Evolutionary conservation across 2,797 vertebrate species (phyloP), one percentile per base, ranked within the genome.

Genomic region (Muscicapa comitata): DNA sequence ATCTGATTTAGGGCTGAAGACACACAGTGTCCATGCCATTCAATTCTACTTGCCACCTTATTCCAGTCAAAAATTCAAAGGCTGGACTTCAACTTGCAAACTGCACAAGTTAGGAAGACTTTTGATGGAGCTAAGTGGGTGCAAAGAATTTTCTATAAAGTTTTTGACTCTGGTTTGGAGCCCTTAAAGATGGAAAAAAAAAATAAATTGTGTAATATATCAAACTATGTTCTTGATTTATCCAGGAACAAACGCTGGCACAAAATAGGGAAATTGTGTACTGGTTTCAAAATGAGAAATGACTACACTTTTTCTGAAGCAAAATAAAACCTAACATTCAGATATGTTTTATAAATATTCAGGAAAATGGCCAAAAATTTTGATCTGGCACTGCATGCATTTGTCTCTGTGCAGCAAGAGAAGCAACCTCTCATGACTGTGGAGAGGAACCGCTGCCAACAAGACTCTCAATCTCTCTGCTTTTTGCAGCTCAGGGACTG

Each of bases 401-500:
- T 90, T 88, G 29, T 75, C 45, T 88, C 72, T 54, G 18, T 90
- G 42, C 72, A 88, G 86, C 65, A 91, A 25, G 12, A 72, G 76
- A 68, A 91, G 54, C 24, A 86, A 75, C 31, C 31, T 88, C 47
- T 48, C 45, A 29, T n/a, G 42, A 20, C 54, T 75, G 38, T 68
- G 48, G 65, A 76, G 55, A 55, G 73, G 54, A 77, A 58, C 10
- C 0, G 0, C 8, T 58, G 58, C 88, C 88, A 96, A 35, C 13
- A 90, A 86, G 70, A 20, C 17, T 75, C 50, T 84, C 31, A 25
- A 6, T 28, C 28, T 72, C 72, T 48, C 43, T 84, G 37, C 55
- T 70, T 90, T 78, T 72, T 86, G 70, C 55, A 73, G 76, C 31
- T 81, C 76, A 84, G 47, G 62, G 91, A 26, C 82, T 92, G 85